Evolutionary conservation across 2,797 vertebrate genomes (phyloP), one percentile per base, ranked within the genome.

Genomic region (Macroramphosus scolopax): DNA sequence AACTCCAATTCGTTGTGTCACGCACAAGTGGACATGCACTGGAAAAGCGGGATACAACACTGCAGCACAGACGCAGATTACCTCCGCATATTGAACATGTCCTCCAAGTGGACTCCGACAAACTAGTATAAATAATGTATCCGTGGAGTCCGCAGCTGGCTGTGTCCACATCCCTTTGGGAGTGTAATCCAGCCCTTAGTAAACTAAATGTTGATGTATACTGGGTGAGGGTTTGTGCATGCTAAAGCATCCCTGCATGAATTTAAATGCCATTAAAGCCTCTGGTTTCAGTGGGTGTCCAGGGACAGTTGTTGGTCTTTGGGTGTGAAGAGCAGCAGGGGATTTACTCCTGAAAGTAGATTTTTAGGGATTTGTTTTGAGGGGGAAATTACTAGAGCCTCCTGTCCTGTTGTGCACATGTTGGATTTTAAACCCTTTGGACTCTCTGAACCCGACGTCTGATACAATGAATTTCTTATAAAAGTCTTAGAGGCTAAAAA

Each of bases 341-440:
- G 81, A 76, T 81, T 85, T 75, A 52, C 13, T 65, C 64, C 45
- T 65, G 17, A 72, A 71, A 79, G 78, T 57, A 85, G 78, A 81
- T 76, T 86, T 78, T 47, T 14, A 70, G 53, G 75, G 85, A 82
- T 84, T 82, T 31, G 38, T 59, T 71, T 80, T 67, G 55, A 3
- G n/a, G 67, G 32, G 53, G 14, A 42, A 58, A 63, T 71, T 17
- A 72, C 44, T 40, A 11, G 26, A 72, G 60, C 33, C 42, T 58
- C 46, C 43, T 62, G 52, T 72, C 76, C 34, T 55, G 40, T 20
- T 15, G 29, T 2, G 20, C 67, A 62, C 48, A 71, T 68, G 55
- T 53, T 53, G 45, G 53, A 51, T 33, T 64, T 63, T 63, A 75
- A 84, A 82, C 36, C 67, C 45, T 54, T 48, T 53, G 63, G 37